These are phyloP conservation scores for Conops quadrifasciatus DNA, from an alignment of 2,888 invertebrate species.

Conservation along the genomic window DNA sequence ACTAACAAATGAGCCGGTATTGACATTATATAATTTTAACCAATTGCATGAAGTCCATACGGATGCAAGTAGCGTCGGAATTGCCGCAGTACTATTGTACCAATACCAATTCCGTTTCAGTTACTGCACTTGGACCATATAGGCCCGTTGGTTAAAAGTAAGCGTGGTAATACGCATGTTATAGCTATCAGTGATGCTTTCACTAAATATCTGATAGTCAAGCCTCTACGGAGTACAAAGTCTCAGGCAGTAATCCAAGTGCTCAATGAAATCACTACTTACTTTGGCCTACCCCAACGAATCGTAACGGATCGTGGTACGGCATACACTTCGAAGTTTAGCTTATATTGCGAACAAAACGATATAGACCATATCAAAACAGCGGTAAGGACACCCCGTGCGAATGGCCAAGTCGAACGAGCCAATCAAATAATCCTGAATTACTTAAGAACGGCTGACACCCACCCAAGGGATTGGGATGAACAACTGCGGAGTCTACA, in stretches of 20 bases:
- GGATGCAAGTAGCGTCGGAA: background rate
- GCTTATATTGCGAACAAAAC: background rate
- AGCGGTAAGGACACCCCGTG: conserved; percentile 22
- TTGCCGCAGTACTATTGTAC: background rate
- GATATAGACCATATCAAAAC: background rate
- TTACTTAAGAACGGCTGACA: background rate
- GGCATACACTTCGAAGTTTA: conserved; percentile 21
- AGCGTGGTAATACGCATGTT: conserved; percentile 33
- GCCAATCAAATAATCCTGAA: conserved; percentile 14
- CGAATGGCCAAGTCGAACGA: conserved; percentile 24
- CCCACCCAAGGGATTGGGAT: conserved; percentile 40
- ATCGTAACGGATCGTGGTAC: conserved; percentile 46
- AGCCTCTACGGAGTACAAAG: conserved; percentile 39
- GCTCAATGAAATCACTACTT: conserved; percentile 38
- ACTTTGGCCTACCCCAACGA: conserved; percentile 48
- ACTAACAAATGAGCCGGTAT: background rate
- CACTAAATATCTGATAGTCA: conserved; percentile 40
- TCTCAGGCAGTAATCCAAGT: conserved; percentile 38
- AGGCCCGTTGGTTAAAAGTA: conserved; percentile 38
- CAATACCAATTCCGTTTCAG: conserved; percentile 32
- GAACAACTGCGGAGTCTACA: conserved; percentile 37
- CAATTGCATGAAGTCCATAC: background rate
- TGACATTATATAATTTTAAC: background rate
- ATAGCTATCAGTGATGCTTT: conserved; percentile 39
- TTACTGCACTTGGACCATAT: conserved; percentile 34